Percentiles rank a stretch among this genome's conserved stretches.
phyloP scores from a whole-genome alignment of 2,888 invertebrate genomes.

The Geophilus truncorum region DNA sequence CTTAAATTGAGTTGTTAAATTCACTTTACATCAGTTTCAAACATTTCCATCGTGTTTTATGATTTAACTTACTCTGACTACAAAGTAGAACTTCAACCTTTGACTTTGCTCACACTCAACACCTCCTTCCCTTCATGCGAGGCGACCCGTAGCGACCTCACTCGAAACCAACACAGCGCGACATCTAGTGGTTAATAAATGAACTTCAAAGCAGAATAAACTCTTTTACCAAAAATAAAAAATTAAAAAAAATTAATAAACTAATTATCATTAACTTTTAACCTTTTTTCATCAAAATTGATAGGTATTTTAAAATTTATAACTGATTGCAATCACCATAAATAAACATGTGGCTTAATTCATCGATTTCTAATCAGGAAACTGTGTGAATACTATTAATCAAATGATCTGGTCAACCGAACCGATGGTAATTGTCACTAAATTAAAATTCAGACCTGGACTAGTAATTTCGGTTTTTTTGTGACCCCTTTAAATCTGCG shows the following conservation, averaged over 20 bases:
- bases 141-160: neutral
- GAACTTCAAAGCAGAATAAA: neutral
- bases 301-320: no score
- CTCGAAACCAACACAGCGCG: neutral
- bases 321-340: no score
- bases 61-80: neutral
- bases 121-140: neutral
- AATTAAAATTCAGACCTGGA: neutral
- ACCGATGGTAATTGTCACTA: neutral
- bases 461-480: neutral
- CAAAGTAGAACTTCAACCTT: neutral
- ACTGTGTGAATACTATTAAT: no score
- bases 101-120: neutral
- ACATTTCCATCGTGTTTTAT: no score
- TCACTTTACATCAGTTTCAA: no score
- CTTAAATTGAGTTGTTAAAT: neutral
- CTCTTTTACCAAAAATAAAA: no score
- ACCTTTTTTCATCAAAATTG: no score
- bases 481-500: neutral
- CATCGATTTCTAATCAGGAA: no score
- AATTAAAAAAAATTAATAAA: neutral
- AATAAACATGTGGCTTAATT: no score
- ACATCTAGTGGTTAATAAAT: neutral
- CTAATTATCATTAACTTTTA: neutral
- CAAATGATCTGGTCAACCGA: no score